Percentiles rank a stretch among this genome's conserved stretches.
phyloP scores from a whole-genome alignment of 2,113 vertebrate genomes.

The Pithys albifrons region DNA sequence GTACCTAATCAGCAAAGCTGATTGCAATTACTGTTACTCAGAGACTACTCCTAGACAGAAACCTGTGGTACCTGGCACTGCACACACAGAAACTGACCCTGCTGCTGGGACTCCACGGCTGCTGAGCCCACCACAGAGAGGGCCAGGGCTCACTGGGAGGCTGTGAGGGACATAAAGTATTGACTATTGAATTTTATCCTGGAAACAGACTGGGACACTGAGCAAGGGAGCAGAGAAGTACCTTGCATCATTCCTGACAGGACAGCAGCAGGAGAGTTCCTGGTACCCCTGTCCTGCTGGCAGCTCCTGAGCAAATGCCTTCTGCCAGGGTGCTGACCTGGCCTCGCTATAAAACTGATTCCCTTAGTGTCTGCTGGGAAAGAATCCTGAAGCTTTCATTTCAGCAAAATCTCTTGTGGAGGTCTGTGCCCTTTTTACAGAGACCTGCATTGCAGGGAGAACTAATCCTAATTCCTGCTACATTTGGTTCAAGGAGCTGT shows the following conservation, averaged over 20 bases:
- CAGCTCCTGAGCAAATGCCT: not conserved
- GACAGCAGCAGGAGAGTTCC: not conserved
- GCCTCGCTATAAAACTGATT: not conserved
- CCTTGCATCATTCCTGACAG: fast-evolving
- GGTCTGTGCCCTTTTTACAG: not conserved
- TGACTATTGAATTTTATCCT: not conserved
- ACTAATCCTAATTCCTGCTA: not conserved
- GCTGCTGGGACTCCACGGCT: not conserved
- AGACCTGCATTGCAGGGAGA: not conserved
- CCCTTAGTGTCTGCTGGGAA: not conserved
- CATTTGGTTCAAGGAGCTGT: fast-evolving
- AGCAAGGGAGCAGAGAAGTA: not conserved
- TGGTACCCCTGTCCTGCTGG: not conserved
- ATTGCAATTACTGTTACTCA: not conserved
- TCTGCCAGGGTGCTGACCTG: not conserved
- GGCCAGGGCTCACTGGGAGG: not conserved
- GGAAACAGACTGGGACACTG: not conserved
- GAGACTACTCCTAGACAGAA: not conserved
- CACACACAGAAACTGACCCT: not conserved
- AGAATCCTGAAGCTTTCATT: not conserved
- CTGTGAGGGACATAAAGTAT: not conserved
- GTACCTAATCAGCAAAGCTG: conserved; percentile 18
- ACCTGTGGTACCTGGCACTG: not conserved
- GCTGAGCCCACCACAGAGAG: not conserved
- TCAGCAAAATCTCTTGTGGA: not conserved